Evolutionary conservation across 2,888 invertebrate species (phyloP).

Genomic region (Torymus texanus): DNA sequence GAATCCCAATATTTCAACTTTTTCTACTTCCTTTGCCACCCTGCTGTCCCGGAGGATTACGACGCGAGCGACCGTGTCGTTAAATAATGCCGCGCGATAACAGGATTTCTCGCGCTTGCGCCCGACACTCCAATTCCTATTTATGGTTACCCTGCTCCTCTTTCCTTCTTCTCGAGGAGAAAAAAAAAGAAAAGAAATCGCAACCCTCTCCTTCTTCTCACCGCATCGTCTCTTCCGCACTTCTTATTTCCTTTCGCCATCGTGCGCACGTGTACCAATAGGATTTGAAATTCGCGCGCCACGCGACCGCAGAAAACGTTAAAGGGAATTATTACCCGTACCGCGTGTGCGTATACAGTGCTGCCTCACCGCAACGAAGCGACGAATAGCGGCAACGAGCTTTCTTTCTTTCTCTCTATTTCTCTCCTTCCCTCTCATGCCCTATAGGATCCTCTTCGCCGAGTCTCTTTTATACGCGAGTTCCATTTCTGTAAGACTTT

Average conservation of each 20-base stretch:
- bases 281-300: constrained; percentile 38
- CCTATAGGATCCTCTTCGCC: neutral
- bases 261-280: constrained; percentile 45
- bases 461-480: constrained; percentile 12
- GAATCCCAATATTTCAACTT: constrained; percentile 31
- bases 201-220: neutral
- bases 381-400: neutral
- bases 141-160: constrained; percentile 47
- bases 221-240: neutral
- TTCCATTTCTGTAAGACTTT: constrained; percentile 19
- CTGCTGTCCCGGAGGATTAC: constrained; percentile 40
- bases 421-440: neutral
- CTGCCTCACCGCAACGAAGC: neutral
- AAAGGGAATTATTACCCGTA: constrained; percentile 37
- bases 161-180: neutral
- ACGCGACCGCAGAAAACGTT: neutral
- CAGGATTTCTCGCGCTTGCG: constrained; percentile 47
- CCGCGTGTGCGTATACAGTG: too few species aligned
- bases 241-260: constrained; percentile 7
- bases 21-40: constrained; percentile 1
- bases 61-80: constrained; percentile 22
- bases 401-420: constrained; percentile 3
- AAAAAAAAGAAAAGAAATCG: constrained; percentile 16
- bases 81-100: constrained; percentile 57
- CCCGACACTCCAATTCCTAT: constrained; percentile 53